Evolutionary conservation across 2,113 vertebrate genomes (phyloP).

Genomic region (Pantherophis guttatus): DNA sequence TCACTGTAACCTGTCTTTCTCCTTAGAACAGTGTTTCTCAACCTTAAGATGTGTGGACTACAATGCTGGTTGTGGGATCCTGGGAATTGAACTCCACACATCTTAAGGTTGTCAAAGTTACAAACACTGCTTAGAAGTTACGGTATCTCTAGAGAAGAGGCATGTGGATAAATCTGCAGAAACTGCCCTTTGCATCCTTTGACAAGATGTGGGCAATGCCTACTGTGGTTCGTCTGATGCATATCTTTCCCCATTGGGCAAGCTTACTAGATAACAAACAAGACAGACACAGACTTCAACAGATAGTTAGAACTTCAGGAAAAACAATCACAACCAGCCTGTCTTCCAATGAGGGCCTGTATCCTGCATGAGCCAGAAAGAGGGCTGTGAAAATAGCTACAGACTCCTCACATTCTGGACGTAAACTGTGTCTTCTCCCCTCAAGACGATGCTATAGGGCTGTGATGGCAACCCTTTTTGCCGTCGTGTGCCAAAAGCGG

Average conservation of each 20-base stretch:
- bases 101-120: neutral
- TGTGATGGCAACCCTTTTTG: no score
- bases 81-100: neutral
- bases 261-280: neutral
- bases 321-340: no score
- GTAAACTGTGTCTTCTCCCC: no score
- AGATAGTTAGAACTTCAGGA: no score
- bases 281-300: no score
- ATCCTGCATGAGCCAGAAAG: no score
- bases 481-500: no score
- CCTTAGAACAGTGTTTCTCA: neutral
- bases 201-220: neutral
- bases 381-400: no score
- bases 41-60: neutral
- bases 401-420: no score
- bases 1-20: neutral
- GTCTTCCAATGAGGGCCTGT: no score
- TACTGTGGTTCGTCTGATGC: neutral
- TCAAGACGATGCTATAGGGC: no score
- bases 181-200: neutral
- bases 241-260: neutral
- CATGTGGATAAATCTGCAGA: neutral
- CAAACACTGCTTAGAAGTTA: neutral
- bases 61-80: neutral
- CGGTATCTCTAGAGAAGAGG: neutral